Evolutionary conservation across 2,797 vertebrate genomes (phyloP), one percentile per base, ranked within the genome.

Genomic region (Heliangelus exortis): DNA sequence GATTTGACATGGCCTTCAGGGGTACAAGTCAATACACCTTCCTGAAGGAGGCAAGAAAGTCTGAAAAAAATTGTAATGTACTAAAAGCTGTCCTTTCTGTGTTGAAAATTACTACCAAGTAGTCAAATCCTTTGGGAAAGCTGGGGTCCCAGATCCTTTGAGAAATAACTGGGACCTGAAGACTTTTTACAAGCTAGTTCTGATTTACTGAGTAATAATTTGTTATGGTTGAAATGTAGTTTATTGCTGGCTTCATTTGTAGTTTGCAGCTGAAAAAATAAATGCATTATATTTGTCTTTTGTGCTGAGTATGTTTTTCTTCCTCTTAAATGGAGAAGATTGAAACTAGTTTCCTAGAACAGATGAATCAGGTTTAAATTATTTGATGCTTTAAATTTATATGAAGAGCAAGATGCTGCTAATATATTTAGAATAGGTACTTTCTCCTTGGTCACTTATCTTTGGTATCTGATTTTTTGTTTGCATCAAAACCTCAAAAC

Each of bases 1-100:
- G 91, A 95, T 92, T 96, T 95, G 87, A 88, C 73, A 90, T 0
- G 0, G 77, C 63, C 83, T 93, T 81, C n/a, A 53, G 74, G 87
- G 92, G 73, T 82, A 95, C 63, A 89, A 92, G 84, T 89, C 93
- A 95, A 69, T 36, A 88, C 59, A 86, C 69, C 82, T 93, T 92
- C 91, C 68, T 90, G 53, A 9, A 73, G 28, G 25, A 84, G 61
- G 36, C 74, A 79, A 54, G 47, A 89, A 84, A 63, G n/a, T 23
- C 71, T 84, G 66, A 90, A 73, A 10, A 10, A 95, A 92, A 86
- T 9, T 51, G 33, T 48, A 79, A 69, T 53, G 63, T 7, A 54
- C 18, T 29, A 33, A 57, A 84, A 77, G 29, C 15, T 79, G 54
- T 68, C 16, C 28, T 72, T 80, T 80, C 50, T 53, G 19, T 5